Evolutionary conservation across 2,888 invertebrate genomes (phyloP).

Genomic region (Drepanosiphum platanoidis): DNA sequence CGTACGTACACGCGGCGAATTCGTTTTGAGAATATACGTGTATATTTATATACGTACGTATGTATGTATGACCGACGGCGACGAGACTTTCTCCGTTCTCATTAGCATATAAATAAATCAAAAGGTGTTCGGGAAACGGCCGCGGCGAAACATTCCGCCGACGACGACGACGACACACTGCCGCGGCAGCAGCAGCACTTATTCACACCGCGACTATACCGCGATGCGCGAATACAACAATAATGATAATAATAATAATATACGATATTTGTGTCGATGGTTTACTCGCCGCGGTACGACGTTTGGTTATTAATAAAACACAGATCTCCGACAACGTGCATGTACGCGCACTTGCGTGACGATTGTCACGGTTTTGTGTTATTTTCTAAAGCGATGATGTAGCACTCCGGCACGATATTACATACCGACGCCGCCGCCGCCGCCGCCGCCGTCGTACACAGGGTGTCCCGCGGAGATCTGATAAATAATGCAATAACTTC

Average conservation of each 20-base stretch:
- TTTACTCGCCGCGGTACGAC: not conserved
- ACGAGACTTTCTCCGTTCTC: conserved; percentile 43
- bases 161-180: too few species aligned
- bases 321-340: not conserved
- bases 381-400: conserved; percentile 27
- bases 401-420: not conserved
- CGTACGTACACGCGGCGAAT: conserved; percentile 1
- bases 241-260: conserved; percentile 6
- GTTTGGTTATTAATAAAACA: conserved; percentile 8
- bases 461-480: too few species aligned
- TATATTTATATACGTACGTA: not conserved
- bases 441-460: too few species aligned
- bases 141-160: conserved; percentile 4
- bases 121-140: conserved; percentile 41
- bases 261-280: not conserved
- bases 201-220: too few species aligned
- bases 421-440: too few species aligned
- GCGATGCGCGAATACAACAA: not conserved
- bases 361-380: conserved; percentile 39
- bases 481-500: too few species aligned
- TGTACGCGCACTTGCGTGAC: conserved; percentile 29
- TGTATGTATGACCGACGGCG: not conserved
- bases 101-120: conserved; percentile 55
- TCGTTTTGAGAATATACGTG: conserved; percentile 19
- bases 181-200: not conserved